Conservation (phyloP, 1,140 invertebrate genomes). For the Tetramorium alpestre region DNA sequence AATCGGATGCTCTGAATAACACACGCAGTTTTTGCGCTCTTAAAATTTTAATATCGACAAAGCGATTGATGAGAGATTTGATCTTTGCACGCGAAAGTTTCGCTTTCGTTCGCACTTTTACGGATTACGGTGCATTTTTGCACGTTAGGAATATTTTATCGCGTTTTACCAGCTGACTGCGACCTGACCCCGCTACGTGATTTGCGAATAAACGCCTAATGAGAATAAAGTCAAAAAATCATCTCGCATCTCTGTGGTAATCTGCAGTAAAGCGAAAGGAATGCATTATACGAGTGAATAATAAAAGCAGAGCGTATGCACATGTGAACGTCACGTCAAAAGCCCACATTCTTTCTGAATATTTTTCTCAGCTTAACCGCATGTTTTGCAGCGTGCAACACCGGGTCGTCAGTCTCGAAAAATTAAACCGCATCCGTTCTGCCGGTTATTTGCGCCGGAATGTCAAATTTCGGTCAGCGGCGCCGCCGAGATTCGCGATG, state of each 20-base stretch:
- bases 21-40: not conserved
- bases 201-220: not conserved
- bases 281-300: constrained; percentile 52
- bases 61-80: not conserved
- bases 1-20: constrained; percentile 38
- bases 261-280: constrained; percentile 31
- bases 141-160: constrained; percentile 7
- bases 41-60: constrained; percentile 31
- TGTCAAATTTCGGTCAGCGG: constrained; percentile 18
- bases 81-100: not conserved
- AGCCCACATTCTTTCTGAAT: constrained; percentile 32
- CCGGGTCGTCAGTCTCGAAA: constrained; percentile 30
- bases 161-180: not conserved
- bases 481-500: not conserved
- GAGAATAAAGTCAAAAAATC: constrained; percentile 3
- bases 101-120: not conserved
- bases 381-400: not conserved
- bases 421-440: constrained; percentile 31
- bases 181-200: not conserved
- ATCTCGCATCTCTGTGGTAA: not conserved
- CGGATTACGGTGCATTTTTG: not conserved
- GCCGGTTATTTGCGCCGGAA: not conserved
- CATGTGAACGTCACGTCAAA: constrained; percentile 38
- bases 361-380: constrained; percentile 31
- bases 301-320: constrained; percentile 11